These are phyloP conservation scores for Aphelocoma coerulescens DNA, from an alignment of 2,113 vertebrate genomes.

Conservation along the genomic window DNA sequence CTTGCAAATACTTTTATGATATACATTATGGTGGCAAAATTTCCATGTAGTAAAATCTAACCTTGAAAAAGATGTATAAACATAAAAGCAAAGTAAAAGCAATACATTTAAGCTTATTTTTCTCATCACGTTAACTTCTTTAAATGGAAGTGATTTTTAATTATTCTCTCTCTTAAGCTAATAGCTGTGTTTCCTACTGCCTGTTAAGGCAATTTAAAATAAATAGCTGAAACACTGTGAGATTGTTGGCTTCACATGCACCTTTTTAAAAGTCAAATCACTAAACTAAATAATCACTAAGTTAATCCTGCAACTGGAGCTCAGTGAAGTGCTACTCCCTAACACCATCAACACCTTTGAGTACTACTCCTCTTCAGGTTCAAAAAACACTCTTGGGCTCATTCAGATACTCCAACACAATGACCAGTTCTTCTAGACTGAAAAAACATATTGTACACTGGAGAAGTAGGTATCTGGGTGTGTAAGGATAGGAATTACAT, in stretches of 20 bases:
- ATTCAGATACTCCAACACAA: background rate
- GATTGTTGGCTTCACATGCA: background rate
- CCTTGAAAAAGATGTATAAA: background rate
- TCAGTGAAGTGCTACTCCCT: background rate
- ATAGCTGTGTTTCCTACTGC: background rate
- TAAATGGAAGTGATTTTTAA: background rate
- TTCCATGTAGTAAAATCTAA: background rate
- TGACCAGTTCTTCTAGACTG: background rate
- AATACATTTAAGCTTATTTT: background rate
- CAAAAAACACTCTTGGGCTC: background rate
- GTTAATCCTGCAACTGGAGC: background rate
- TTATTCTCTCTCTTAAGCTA: background rate
- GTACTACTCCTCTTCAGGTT: background rate
- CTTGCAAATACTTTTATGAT: background rate
- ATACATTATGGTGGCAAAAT: background rate
- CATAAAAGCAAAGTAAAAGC: background rate
- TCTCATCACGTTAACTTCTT: background rate
- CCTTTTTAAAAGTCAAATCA: background rate
- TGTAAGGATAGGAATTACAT: background rate
- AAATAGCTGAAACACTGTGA: background rate
- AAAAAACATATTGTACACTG: background rate
- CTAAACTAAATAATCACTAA: background rate
- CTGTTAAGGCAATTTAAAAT: background rate
- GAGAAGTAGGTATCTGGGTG: background rate
- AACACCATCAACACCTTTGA: background rate